Evolutionary conservation across 2,797 vertebrate genomes (phyloP).

Genomic region (Prunella strophiata): DNA sequence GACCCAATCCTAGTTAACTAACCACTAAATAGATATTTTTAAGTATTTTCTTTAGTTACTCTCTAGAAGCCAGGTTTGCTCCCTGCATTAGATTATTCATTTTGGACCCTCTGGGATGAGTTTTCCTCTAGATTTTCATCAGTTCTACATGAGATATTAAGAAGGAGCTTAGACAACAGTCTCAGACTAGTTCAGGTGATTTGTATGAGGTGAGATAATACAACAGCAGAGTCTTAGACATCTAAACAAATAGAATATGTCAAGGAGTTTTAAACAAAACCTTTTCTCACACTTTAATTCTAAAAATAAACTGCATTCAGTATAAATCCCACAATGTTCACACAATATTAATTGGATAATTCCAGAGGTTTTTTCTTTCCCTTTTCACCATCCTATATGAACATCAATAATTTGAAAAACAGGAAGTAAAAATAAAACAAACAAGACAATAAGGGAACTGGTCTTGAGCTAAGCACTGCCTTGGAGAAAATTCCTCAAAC

Average conservation of each 20-base stretch:
- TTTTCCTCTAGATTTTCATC: background rate
- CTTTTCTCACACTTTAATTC: background rate
- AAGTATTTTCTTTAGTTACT: background rate
- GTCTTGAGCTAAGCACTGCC: background rate
- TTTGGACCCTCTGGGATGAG: background rate
- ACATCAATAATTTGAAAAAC: background rate
- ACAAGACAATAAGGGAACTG: background rate
- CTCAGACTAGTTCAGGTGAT: background rate
- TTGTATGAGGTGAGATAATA: background rate
- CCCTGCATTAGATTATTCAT: background rate
- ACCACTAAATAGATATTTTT: background rate
- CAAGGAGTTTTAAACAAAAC: background rate
- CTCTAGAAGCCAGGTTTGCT: background rate
- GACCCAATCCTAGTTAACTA: background rate
- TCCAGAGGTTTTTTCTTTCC: accelerated
- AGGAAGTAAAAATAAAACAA: background rate
- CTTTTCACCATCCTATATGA: background rate
- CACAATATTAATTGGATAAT: background rate
- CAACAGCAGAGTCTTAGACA: background rate
- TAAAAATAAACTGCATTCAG: background rate
- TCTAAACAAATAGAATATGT: background rate
- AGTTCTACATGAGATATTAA: background rate
- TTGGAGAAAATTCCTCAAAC: background rate
- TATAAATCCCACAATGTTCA: background rate
- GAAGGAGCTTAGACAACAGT: background rate